These are phyloP conservation scores for Nomada hirtipes DNA, from an alignment of 2,888 invertebrate genomes.

Conservation along the genomic window DNA sequence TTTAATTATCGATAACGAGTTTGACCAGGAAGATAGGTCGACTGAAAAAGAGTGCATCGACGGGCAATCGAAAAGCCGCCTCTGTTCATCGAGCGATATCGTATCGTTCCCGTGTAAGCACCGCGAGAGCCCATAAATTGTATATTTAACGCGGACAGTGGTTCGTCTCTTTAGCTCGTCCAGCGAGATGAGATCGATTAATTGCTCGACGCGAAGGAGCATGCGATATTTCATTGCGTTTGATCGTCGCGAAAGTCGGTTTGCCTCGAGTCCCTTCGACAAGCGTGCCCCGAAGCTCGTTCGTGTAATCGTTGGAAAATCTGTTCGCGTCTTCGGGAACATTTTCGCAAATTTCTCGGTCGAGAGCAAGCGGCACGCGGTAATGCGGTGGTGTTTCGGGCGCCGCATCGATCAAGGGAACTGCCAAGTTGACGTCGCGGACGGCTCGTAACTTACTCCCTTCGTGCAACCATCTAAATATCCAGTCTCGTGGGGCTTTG, in stretches of 20 bases:
- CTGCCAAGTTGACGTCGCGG: conserved; percentile 77
- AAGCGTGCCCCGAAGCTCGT: no score
- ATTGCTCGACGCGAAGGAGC: conserved; percentile 22
- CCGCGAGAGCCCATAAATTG: conserved; percentile 41
- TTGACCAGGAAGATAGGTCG: conserved; percentile 63
- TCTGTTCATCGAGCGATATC: conserved; percentile 21
- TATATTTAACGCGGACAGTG: conserved; percentile 29
- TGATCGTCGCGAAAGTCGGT: no score
- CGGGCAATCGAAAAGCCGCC: conserved; percentile 62
- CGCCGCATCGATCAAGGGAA: conserved; percentile 78
- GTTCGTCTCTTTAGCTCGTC: conserved; percentile 40
- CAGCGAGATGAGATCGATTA: conserved; percentile 12
- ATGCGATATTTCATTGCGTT: no score
- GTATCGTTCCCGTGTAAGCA: conserved; percentile 53
- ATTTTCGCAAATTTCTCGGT: conserved; percentile 10
- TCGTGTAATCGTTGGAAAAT: neutral
- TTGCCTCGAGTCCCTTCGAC: no score
- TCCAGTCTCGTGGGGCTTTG: conserved; percentile 21
- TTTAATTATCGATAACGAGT: conserved; percentile 81
- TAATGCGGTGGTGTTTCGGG: conserved; percentile 61
- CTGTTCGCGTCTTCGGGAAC: neutral
- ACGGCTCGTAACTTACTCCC: conserved; percentile 63
- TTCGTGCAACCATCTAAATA: conserved; percentile 28
- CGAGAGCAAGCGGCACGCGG: conserved; percentile 27
- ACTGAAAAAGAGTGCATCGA: conserved; percentile 60